A percentile compares a stretch with the other conserved stretches of the same genome.
Conservation (phyloP, 2,888 invertebrate species). For the Diarsia mendica region DNA sequence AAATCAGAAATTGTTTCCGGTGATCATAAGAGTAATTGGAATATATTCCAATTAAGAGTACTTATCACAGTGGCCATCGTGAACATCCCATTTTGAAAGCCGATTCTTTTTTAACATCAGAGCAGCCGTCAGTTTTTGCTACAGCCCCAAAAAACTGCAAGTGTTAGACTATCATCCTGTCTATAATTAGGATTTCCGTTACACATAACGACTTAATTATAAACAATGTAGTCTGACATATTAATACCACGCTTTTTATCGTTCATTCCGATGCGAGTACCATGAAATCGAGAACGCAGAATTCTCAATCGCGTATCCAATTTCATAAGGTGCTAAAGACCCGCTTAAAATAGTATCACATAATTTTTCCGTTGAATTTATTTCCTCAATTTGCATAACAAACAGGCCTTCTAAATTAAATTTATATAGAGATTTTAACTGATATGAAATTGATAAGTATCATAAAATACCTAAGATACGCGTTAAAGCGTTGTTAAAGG, state of each 20-base stretch:
- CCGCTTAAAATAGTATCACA: conserved; percentile 69
- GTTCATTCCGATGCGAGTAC: conserved; percentile 37
- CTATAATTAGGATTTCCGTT: conserved; percentile 57
- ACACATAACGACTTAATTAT: conserved; percentile 49
- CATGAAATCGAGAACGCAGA: conserved; percentile 56
- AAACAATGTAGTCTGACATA: conserved; percentile 34
- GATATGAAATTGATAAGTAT: conserved; percentile 74
- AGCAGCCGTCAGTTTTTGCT: conserved; percentile 29
- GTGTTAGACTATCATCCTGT: conserved; percentile 52
- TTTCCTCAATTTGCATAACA: conserved; percentile 74
- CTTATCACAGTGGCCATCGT: neutral
- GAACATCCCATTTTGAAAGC: neutral
- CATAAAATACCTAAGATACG: conserved; percentile 74
- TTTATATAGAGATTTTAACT: conserved; percentile 71
- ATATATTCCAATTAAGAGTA: neutral
- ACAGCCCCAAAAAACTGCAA: conserved; percentile 29
- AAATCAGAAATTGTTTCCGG: conserved; percentile 3
- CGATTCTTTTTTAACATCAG: neutral
- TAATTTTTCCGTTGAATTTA: conserved; percentile 66
- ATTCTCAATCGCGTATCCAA: conserved; percentile 68
- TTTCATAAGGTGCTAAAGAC: conserved; percentile 77
- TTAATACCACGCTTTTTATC: conserved; percentile 53
- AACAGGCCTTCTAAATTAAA: conserved; percentile 70
- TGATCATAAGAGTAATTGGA: neutral
- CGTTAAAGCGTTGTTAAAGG: conserved; percentile 71